Base-by-base conservation (phyloP, 2,888 invertebrate species). In the Plemyria rubiginata region DNA sequence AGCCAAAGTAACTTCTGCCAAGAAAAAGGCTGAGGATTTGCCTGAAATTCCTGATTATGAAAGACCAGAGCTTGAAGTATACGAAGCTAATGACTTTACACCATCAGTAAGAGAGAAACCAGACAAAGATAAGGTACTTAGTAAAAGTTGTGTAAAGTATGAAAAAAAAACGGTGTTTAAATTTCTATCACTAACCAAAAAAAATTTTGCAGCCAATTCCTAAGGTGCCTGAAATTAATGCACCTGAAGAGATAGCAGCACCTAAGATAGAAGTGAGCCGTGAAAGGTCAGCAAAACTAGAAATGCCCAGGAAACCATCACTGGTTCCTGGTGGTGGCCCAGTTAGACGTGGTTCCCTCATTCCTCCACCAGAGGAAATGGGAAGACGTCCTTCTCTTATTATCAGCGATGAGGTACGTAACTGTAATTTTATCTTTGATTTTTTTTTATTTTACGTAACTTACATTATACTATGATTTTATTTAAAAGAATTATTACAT, bases 401-500 rank as follows among this genome's bases (percentile, higher is more conserved):
- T 81, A 98, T 98, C 84, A 97, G 97, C 84, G 98, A 98, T 89
- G 98, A 98, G 97, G 98, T 98, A 96, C 89, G 94, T 92, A 87
- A 65, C 50, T 13, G 59, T 52, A 9, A 54, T 70, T 62, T 58
- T 62, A 43, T 41, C 52, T 65, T 61, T 48, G 58, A 51, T 41
- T 50, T 2, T 54, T 41, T 65, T 55, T 38, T 38, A 46, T 48
- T n/a, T 54, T 54, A n/a, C 46, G n/a, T 38, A 22, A 55, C 28
- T 40, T 38, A 40, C 29, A 4, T 28, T n/a, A n/a, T n/a, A 13
- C 5, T 38, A 40, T 54, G 32, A 48, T 66, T 63, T 66, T 57
- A 70, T 64, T 68, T 60, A 65, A 61, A 70, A 71, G 43, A 70
- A 63, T 74, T 68, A 70, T 66, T 69, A 68, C 67, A 71, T 73